These are phyloP conservation scores for Ypsolopha sequella DNA, from an alignment of 2,888 invertebrate species.

Conservation along the genomic window DNA sequence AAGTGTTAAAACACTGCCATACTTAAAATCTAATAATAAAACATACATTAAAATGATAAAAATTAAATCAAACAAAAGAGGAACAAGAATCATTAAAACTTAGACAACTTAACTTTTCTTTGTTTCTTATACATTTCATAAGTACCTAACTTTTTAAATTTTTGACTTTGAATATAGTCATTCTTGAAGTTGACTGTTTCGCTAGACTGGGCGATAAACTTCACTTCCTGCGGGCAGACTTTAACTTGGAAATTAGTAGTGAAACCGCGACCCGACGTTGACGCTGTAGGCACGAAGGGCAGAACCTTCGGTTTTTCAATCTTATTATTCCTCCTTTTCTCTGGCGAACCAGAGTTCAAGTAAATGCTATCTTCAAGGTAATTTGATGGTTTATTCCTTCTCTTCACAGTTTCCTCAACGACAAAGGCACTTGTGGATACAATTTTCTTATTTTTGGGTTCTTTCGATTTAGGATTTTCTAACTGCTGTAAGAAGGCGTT, in stretches of 20 bases:
- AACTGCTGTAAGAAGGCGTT: conserved; percentile 34
- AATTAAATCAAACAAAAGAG: too few relatives aligned
- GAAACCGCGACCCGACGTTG: conserved; percentile 45
- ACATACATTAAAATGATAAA: too few relatives aligned
- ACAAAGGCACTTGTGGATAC: conserved; percentile 45
- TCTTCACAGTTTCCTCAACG: conserved; percentile 35
- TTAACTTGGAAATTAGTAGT: conserved; percentile 55
- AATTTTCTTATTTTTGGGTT: conserved; percentile 14
- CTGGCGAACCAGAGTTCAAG: conserved; percentile 22
- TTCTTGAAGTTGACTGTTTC: conserved; percentile 39
- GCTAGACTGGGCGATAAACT: conserved; percentile 41
- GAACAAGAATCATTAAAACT: conserved; percentile 31
- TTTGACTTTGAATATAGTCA: conserved; percentile 34
- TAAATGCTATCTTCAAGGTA: conserved; percentile 57
- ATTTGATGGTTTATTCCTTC: conserved; percentile 46
- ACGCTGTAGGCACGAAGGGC: conserved; percentile 48
- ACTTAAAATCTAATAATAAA: too few relatives aligned
- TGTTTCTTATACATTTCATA: conserved; percentile 45
- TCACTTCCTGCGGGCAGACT: conserved; percentile 33
- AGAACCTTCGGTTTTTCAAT: conserved; percentile 42
- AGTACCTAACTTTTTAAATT: conserved; percentile 41
- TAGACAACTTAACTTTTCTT: conserved; percentile 42
- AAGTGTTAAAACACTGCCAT: too few relatives aligned
- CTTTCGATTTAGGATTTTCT: conserved; percentile 26
- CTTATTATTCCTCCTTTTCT: conserved; percentile 21